Evolutionary conservation across 2,113 vertebrate genomes (phyloP).

Genomic region (Collichthys lucidus): DNA sequence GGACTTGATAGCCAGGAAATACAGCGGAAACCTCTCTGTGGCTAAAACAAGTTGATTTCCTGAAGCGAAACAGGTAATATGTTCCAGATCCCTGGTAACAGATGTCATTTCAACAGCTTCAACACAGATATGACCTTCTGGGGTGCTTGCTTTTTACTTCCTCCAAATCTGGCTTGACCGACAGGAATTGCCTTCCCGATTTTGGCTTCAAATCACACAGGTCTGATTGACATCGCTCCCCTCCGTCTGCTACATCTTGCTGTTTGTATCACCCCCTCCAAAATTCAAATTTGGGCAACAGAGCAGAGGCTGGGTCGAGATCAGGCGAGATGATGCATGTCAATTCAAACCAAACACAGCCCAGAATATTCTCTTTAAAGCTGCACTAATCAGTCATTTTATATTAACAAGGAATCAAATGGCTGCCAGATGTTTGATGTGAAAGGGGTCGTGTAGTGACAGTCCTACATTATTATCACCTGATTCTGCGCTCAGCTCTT

Average conservation of each 20-base stretch:
- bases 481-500: not conserved
- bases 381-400: not conserved
- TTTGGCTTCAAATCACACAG: slow-evolving; percentile 19
- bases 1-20: slow-evolving; percentile 31
- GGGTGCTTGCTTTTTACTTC: slow-evolving; percentile 6
- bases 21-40: slow-evolving; percentile 31
- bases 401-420: not conserved
- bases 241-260: slow-evolving; percentile 8
- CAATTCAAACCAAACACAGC: not conserved
- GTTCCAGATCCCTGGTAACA: slow-evolving; percentile 53
- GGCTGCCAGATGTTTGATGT: not conserved
- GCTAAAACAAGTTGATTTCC: slow-evolving; percentile 49
- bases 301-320: slow-evolving; percentile 5
- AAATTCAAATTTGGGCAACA: slow-evolving; percentile 16
- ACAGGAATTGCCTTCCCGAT: slow-evolving; percentile 14
- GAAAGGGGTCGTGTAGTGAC: not conserved
- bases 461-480: not conserved
- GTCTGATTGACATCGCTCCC: slow-evolving; percentile 7
- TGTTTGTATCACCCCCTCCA: slow-evolving; percentile 14
- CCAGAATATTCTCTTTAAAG: not conserved
- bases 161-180: slow-evolving; percentile 28
- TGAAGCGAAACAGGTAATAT: slow-evolving; percentile 38
- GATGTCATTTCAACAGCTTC: slow-evolving; percentile 50
- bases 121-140: slow-evolving; percentile 32
- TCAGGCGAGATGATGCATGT: slow-evolving; percentile 8